phyloP scores from a whole-genome alignment of 2,888 invertebrate genomes.

The Chalcis sispes region DNA sequence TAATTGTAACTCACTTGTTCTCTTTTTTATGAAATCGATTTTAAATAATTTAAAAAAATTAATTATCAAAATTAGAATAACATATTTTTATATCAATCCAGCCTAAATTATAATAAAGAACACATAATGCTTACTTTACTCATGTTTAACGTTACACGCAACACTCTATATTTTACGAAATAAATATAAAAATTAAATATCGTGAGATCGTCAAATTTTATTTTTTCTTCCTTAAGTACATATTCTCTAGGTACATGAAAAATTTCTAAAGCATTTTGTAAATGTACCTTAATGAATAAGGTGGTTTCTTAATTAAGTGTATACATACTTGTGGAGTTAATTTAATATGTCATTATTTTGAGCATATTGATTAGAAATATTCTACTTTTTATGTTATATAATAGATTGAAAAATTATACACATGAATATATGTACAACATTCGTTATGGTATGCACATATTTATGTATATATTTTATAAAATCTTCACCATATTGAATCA shows the following conservation, averaged over 20 bases:
- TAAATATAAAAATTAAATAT: neutral
- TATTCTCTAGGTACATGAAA: slow-evolving; percentile 53
- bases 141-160: too few species aligned
- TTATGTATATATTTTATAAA: slow-evolving; percentile 33
- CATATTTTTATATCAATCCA: too few species aligned
- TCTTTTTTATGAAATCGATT: too few species aligned
- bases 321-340: slow-evolving; percentile 32
- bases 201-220: slow-evolving; percentile 48
- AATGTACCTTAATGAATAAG: slow-evolving; percentile 47
- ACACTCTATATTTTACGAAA: neutral
- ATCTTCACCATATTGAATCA: slow-evolving; percentile 19
- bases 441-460: slow-evolving; percentile 1
- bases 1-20: too few species aligned
- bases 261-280: slow-evolving; percentile 47
- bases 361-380: slow-evolving; percentile 32
- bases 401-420: slow-evolving; percentile 41
- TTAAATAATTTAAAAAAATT: too few species aligned
- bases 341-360: slow-evolving; percentile 36
- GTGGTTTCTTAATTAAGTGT: slow-evolving; percentile 20
- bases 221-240: slow-evolving; percentile 45
- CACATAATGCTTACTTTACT: too few species aligned
- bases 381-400: slow-evolving; percentile 35
- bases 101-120: too few species aligned
- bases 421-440: slow-evolving; percentile 32
- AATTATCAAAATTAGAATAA: too few species aligned